phyloP scores from a whole-genome alignment of 2,797 vertebrate species.

The Melanotaenia boesemani region DNA sequence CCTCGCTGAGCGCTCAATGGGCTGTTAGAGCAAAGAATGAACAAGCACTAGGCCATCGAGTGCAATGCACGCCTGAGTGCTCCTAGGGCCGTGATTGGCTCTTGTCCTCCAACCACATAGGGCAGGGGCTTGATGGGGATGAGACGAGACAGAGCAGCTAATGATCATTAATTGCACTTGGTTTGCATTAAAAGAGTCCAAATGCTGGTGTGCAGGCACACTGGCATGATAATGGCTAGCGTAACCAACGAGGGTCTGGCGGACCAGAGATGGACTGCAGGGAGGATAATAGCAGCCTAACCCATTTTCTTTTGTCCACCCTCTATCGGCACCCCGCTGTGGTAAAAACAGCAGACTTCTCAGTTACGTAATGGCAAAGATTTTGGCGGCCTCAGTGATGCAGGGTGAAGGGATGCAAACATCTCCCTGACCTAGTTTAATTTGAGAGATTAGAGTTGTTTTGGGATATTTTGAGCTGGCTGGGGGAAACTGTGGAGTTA shows the following conservation, averaged over 20 bases:
- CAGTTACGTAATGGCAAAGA: slow-evolving; percentile 76
- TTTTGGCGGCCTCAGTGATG: slow-evolving; percentile 73
- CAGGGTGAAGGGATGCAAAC: slow-evolving; percentile 45
- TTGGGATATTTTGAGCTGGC: slow-evolving; percentile 52
- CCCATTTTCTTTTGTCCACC: slow-evolving; percentile 80
- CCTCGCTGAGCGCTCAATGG: slow-evolving; percentile 87
- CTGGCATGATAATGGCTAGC: slow-evolving; percentile 73
- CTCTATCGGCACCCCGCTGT: slow-evolving; percentile 65
- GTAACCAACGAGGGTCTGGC: slow-evolving; percentile 51
- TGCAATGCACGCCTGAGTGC: slow-evolving; percentile 86
- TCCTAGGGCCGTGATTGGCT: slow-evolving; percentile 83
- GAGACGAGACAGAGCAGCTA: slow-evolving; percentile 92
- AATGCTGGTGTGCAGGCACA: slow-evolving; percentile 86
- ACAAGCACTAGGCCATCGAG: slow-evolving; percentile 85
- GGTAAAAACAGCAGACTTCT: slow-evolving; percentile 66
- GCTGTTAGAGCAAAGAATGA: slow-evolving; percentile 91
- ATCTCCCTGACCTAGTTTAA: slow-evolving; percentile 74
- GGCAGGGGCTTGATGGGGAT: slow-evolving; percentile 89
- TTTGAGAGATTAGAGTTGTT: slow-evolving; percentile 53
- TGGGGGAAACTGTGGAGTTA: background rate
- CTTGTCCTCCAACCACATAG: slow-evolving; percentile 39
- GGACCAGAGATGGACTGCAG: slow-evolving; percentile 55
- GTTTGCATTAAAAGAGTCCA: slow-evolving; percentile 88
- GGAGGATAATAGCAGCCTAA: slow-evolving; percentile 81
- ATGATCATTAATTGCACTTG: slow-evolving; percentile 98